A percentile compares a stretch with the other conserved stretches of the same genome.
These are phyloP conservation scores for Xanthorhoe designata DNA, from an alignment of 2,888 invertebrate species.

Conservation along the genomic window DNA sequence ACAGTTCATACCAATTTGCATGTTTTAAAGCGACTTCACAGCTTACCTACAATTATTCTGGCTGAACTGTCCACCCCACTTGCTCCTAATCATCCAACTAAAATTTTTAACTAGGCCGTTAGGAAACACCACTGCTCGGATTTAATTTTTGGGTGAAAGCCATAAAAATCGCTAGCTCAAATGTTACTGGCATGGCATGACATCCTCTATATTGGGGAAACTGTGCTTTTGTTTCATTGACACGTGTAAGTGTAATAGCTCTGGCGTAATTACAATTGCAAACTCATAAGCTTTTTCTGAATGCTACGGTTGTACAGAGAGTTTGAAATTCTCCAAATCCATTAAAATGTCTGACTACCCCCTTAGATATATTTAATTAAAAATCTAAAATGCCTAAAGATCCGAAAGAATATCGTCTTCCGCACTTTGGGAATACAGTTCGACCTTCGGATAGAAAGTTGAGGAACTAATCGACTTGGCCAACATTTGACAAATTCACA, in stretches of 20 bases:
- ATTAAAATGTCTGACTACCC: not conserved
- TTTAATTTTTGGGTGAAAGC: slow-evolving; percentile 40
- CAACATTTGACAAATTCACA: too few relatives aligned
- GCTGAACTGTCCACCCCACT: slow-evolving; percentile 26
- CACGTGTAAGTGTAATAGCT: slow-evolving; percentile 21
- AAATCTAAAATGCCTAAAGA: too few relatives aligned
- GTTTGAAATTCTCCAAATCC: not conserved
- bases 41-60: slow-evolving; percentile 19
- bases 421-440: too few relatives aligned
- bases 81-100: slow-evolving; percentile 35
- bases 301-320: slow-evolving; percentile 1
- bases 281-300: slow-evolving; percentile 8
- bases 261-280: slow-evolving; percentile 13
- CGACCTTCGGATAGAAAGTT: too few relatives aligned
- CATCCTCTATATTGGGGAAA: slow-evolving; percentile 26
- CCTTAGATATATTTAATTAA: too few relatives aligned
- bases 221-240: slow-evolving; percentile 29
- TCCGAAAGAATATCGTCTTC: too few relatives aligned
- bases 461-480: too few relatives aligned
- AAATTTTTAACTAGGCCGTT: slow-evolving; percentile 30
- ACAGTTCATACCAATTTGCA: not conserved
- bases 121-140: slow-evolving; percentile 23
- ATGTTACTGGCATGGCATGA: slow-evolving; percentile 34
- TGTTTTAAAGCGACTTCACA: slow-evolving; percentile 6
- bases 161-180: slow-evolving; percentile 34